A percentile compares a stretch with the other conserved stretches of the same genome.
phyloP scores from a whole-genome alignment of 2,113 vertebrate genomes.

The Emydura subglobosa region DNA sequence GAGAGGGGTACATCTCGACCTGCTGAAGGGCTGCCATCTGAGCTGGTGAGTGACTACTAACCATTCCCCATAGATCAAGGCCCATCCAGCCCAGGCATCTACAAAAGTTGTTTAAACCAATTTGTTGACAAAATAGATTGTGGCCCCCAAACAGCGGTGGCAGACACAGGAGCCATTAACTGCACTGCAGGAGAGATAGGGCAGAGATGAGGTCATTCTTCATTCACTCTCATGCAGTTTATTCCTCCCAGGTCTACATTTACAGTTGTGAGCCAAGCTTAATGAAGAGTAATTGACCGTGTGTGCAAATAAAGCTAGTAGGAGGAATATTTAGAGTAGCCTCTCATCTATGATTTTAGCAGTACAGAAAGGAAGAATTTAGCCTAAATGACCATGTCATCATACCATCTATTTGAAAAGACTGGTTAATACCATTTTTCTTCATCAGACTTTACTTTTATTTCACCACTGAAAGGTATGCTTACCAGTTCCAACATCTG shows the following conservation, averaged over 20 bases:
- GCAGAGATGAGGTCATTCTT: not conserved
- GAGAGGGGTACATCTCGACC: not conserved
- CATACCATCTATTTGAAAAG: not conserved
- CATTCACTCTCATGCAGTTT: accelerated
- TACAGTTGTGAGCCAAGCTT: accelerated
- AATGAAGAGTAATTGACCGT: not conserved
- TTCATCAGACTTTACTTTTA: not conserved
- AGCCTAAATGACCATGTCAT: accelerated
- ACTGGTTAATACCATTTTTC: accelerated
- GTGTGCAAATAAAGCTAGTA: accelerated
- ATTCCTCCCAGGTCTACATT: accelerated
- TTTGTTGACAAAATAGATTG: not conserved
- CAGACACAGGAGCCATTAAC: not conserved
- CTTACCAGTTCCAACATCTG: constrained; percentile 6
- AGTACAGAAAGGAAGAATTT: accelerated
- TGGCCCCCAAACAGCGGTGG: not conserved
- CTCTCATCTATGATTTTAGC: accelerated
- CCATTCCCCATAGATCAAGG: not conserved
- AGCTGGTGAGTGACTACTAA: not conserved
- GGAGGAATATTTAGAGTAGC: accelerated
- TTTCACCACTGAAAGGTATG: not conserved
- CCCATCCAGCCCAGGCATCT: not conserved
- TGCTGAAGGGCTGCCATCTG: not conserved
- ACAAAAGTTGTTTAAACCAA: not conserved
- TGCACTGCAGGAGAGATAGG: not conserved